Evolutionary conservation across 2,113 vertebrate genomes (phyloP).

Genomic region (Onychostruthus taczanowskii): DNA sequence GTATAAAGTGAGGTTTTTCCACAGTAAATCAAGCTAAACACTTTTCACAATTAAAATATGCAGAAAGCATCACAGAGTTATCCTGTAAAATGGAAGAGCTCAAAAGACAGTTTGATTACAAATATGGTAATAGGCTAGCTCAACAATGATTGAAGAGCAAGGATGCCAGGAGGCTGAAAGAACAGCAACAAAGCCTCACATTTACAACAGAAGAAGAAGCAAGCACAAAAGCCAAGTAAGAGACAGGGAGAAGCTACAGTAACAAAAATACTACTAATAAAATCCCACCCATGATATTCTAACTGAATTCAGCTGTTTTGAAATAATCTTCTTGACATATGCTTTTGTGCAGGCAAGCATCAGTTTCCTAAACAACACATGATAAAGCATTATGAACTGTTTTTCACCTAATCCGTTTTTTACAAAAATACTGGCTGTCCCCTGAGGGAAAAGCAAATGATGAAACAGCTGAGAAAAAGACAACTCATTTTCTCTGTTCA

Average conservation of each 20-base stretch:
- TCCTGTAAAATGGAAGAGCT: neutral
- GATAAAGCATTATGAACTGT: neutral
- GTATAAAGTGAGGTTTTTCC: neutral
- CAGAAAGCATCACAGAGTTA: neutral
- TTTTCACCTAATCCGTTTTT: neutral
- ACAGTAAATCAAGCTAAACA: neutral
- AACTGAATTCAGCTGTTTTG: neutral
- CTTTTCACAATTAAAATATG: neutral
- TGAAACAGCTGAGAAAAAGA: neutral
- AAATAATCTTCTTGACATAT: neutral
- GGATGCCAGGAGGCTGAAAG: neutral
- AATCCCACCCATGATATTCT: neutral
- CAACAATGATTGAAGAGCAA: neutral
- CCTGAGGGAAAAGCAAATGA: neutral
- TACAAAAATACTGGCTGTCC: neutral
- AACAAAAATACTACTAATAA: neutral
- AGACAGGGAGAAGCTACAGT: neutral
- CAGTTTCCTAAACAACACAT: neutral
- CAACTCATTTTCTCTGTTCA: neutral
- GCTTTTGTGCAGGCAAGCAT: neutral
- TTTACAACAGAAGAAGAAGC: neutral
- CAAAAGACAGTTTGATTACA: neutral
- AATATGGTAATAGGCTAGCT: neutral
- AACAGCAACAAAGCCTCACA: neutral
- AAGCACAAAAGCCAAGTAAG: neutral